Evolutionary conservation across 2,113 vertebrate genomes (phyloP).

Genomic region (Isurus oxyrinchus): DNA sequence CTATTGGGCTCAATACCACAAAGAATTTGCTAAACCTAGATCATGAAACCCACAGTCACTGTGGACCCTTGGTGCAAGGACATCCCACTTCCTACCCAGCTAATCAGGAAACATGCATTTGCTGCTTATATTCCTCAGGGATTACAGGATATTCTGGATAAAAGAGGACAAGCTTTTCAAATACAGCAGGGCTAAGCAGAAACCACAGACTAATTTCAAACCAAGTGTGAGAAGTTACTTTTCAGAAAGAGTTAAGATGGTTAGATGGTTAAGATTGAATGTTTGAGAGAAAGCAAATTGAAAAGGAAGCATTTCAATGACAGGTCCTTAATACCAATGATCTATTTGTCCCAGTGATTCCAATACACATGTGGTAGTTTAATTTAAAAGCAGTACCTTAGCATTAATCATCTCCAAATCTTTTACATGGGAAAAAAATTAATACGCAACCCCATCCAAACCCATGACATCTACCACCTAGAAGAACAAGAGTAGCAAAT

Average conservation of each 20-base stretch:
- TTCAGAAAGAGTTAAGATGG: background rate
- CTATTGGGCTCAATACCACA: background rate
- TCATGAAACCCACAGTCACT: background rate
- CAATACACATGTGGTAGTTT: background rate
- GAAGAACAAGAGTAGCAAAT: background rate
- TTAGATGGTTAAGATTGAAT: background rate
- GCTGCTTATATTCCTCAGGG: background rate
- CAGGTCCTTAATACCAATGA: background rate
- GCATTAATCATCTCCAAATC: background rate
- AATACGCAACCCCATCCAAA: background rate
- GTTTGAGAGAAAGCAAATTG: background rate
- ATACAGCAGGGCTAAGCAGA: background rate
- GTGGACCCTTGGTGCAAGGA: background rate
- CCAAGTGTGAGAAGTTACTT: background rate
- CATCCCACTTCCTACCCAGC: background rate
- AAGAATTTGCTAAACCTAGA: background rate
- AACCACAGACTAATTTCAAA: background rate
- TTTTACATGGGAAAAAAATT: background rate
- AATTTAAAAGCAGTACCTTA: background rate
- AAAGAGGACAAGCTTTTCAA: background rate
- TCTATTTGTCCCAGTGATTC: background rate
- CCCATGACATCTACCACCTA: background rate
- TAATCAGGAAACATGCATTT: background rate
- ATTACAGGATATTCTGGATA: background rate
- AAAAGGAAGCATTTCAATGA: background rate